phyloP scores from a whole-genome alignment of 2,888 invertebrate species.

The Listrodromus nycthemerus region DNA sequence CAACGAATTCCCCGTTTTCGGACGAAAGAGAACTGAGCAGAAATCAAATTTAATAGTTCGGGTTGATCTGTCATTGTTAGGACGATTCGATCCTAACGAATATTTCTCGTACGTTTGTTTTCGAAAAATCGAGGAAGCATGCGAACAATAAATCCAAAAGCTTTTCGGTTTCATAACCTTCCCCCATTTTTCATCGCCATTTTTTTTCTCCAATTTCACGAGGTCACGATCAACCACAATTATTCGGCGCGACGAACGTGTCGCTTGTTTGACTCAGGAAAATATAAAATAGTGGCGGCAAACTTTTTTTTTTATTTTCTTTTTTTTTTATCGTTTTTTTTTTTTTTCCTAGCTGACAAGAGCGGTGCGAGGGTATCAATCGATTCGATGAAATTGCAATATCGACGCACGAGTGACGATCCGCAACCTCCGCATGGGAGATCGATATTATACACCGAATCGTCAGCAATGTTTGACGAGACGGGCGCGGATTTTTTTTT shows the following conservation, averaged over 20 bases:
- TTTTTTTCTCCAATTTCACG: slow-evolving; percentile 38
- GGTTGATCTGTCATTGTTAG: neutral
- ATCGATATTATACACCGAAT: slow-evolving; percentile 51
- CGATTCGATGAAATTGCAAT: slow-evolving; percentile 61
- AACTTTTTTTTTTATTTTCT: slow-evolving; percentile 11
- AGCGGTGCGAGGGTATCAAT: slow-evolving; percentile 43
- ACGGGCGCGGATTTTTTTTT: slow-evolving; percentile 8
- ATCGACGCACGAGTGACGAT: slow-evolving; percentile 52
- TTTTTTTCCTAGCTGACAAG: slow-evolving; percentile 16
- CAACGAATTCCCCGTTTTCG: too few species aligned
- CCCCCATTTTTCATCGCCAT: neutral
- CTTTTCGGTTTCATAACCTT: slow-evolving; percentile 13
- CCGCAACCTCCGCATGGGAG: slow-evolving; percentile 12
- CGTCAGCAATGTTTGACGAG: slow-evolving; percentile 28
- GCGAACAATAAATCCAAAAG: slow-evolving; percentile 3
- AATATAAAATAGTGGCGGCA: slow-evolving; percentile 37
- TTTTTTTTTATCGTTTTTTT: neutral
- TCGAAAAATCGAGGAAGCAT: neutral
- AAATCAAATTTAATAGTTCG: neutral
- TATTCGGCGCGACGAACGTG: slow-evolving; percentile 53
- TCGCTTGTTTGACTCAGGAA: slow-evolving; percentile 43
- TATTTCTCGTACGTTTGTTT: neutral
- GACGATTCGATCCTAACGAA: neutral
- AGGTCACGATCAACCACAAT: slow-evolving; percentile 44
- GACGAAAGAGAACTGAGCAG: neutral